Evolutionary conservation across 2,113 vertebrate genomes (phyloP), one percentile per base, ranked within the genome.

Genomic region (Eublepharis macularius): DNA sequence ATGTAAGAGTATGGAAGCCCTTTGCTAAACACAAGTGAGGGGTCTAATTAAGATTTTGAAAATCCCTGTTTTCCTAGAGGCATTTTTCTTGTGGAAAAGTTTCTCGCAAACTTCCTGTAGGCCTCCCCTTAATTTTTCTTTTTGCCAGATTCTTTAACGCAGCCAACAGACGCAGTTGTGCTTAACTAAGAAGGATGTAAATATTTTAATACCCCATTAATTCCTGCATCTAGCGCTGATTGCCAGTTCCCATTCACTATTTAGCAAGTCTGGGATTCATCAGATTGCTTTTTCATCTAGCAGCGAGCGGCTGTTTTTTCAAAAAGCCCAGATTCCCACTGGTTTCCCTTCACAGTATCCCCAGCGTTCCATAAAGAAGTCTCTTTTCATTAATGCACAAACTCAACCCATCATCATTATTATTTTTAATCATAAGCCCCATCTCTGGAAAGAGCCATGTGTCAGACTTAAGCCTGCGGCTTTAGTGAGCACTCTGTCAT

Each of bases 231-330:
- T 17, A 73, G 21, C 1, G 19, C 14, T 36, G 60, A 76, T 57
- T 69, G 69, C 82, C 60, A 11, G 69, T 57, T 84, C 76, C 39
- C 36, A 75, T 76, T 80, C 45, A 80, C 69, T 54, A 88, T 82
- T 54, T 34, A 74, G 34, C 54, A 75, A 68, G 57, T 34, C 81
- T 43, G 69, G 81, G 86, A 79, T 54, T 51, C 41, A 4, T 43
- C 39, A 2, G 39, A 26, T 75, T 26, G 81, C 76, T 84, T 83
- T 86, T 84, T 75, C 84, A 88, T 80, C 81, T 57, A 39, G 45
- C 36, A 70, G 68, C 32, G 24, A 75, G 69, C 29, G 29, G 32
- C 45, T 74, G 69, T 80, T 51, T 75, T 80, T 74, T 68, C 21
- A 68, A 63, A 26, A 9, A 63, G 57, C 69, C 45, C 32, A 1